phyloP scores from a whole-genome alignment of 64 coral and sea anemone species.

The Stichodactyla mertensii region DNA sequence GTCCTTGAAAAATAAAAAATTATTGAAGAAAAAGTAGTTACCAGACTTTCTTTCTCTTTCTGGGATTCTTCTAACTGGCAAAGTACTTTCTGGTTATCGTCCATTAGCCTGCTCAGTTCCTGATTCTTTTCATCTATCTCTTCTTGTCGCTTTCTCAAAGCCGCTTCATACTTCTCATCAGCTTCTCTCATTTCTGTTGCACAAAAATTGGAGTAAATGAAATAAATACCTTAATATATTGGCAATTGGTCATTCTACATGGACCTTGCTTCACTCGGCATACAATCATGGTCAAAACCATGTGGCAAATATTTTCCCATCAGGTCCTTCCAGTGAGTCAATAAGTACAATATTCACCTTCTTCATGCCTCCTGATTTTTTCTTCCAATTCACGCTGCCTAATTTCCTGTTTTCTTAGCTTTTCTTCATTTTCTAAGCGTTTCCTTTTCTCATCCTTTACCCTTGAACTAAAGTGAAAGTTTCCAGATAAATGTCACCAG shows the following conservation, averaged over 20 bases:
- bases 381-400: neutral
- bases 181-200: neutral
- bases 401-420: neutral
- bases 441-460: neutral
- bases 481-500: neutral
- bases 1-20: no score
- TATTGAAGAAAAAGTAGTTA: neutral
- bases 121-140: neutral
- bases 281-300: no score
- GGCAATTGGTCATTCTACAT: no score
- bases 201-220: neutral
- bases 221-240: no score
- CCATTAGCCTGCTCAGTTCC: neutral
- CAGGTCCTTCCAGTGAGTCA: no score
- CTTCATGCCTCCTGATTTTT: neutral
- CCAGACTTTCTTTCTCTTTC: neutral
- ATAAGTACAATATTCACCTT: neutral
- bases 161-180: neutral
- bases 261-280: no score
- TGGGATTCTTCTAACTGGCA: neutral
- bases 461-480: neutral
- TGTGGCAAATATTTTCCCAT: no score
- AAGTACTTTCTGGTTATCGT: neutral
- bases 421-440: neutral
- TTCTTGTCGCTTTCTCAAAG: neutral